Percentiles rank a stretch among this genome's conserved stretches.
phyloP scores from a whole-genome alignment of 2,888 invertebrate species.

The Leptopterna dolabrata region DNA sequence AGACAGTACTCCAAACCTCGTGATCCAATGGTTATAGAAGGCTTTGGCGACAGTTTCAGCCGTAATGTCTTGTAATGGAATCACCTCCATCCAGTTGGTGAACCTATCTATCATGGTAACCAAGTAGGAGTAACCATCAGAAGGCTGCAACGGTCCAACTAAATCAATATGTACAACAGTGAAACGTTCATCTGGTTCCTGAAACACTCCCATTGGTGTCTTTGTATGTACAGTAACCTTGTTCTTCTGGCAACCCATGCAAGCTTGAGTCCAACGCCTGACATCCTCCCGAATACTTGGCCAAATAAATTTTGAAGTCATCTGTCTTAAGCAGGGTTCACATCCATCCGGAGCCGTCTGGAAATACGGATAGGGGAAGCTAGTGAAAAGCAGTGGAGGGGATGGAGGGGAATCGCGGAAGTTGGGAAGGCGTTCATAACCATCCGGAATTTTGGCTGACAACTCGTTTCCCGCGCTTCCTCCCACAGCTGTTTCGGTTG shows the following conservation, averaged over 20 bases:
- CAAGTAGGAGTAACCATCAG: conserved; percentile 65
- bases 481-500: too few species aligned
- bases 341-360: too few species aligned
- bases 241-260: conserved; percentile 64
- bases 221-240: conserved; percentile 64
- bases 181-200: conserved; percentile 64
- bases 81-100: conserved; percentile 66
- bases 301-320: not conserved
- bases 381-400: too few species aligned
- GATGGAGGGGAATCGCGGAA: too few species aligned
- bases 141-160: conserved; percentile 66
- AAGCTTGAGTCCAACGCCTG: conserved; percentile 63
- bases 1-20: conserved; percentile 66
- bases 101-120: conserved; percentile 65
- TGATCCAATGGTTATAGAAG: conserved; percentile 66
- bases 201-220: conserved; percentile 60
- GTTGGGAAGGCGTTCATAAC: too few species aligned
- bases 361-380: too few species aligned
- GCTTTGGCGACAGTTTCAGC: conserved; percentile 66
- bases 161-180: conserved; percentile 67
- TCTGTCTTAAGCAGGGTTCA: too few species aligned
- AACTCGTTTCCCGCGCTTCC: too few species aligned
- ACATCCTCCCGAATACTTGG: not conserved
- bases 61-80: conserved; percentile 65
- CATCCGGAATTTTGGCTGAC: too few species aligned